Conservation (phyloP, 2,797 vertebrate species). For the Carcharodon carcharias region DNA sequence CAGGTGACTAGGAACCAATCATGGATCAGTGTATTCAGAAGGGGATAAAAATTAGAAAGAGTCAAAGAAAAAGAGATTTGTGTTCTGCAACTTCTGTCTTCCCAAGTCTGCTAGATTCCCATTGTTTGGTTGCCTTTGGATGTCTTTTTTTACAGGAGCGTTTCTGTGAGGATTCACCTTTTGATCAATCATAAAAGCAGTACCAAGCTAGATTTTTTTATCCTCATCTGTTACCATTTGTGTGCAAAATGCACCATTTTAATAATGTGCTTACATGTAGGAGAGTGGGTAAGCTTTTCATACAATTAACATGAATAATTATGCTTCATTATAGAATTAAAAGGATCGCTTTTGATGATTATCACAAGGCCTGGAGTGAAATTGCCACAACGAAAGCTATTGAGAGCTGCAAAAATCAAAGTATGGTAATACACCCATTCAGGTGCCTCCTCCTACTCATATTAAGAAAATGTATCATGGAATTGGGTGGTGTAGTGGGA, state of each 20-base stretch:
- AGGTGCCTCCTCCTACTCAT: neutral
- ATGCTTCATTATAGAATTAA: constrained; percentile 45
- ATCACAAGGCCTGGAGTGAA: constrained; percentile 47
- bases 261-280: neutral
- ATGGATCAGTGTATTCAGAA: neutral
- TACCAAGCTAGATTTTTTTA: neutral
- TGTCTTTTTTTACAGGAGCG: neutral
- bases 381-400: constrained; percentile 48
- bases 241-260: neutral
- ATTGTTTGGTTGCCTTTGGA: neutral
- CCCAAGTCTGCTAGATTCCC: neutral
- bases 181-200: neutral
- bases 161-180: constrained; percentile 19
- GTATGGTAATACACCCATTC: neutral
- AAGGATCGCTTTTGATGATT: constrained; percentile 50
- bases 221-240: constrained; percentile 18
- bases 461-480: neutral
- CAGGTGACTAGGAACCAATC: neutral
- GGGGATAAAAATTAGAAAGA: neutral
- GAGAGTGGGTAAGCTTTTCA: constrained; percentile 24
- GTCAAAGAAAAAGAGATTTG: neutral
- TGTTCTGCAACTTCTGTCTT: neutral
- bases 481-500: too few species aligned
- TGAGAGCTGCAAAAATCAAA: constrained; percentile 32
- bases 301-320: neutral